Conservation (phyloP, 1,140 invertebrate genomes). For the Drosophila subpulchrella region DNA sequence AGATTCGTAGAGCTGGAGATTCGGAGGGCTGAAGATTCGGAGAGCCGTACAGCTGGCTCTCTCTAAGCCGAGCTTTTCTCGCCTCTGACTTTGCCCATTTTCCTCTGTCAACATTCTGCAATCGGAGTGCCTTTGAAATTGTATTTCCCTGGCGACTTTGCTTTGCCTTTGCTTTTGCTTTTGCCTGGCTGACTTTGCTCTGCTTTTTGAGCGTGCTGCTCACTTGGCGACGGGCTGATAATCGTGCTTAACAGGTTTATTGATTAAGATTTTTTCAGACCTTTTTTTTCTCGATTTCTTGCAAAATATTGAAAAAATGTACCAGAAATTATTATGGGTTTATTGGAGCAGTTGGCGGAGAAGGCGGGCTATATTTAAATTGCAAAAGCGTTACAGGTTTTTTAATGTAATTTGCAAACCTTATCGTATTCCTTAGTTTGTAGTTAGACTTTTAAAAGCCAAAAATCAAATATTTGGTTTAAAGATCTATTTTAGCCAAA, state of each 20-base stretch:
- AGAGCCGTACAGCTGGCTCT: slow-evolving; percentile 13
- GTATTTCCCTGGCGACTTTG: slow-evolving; percentile 15
- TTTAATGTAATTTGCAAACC: too few species aligned
- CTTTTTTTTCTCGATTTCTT: slow-evolving; percentile 50
- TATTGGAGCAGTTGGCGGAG: slow-evolving; percentile 9
- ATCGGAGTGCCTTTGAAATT: slow-evolving; percentile 39
- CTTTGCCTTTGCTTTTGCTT: slow-evolving; percentile 11
- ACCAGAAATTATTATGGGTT: slow-evolving; percentile 25
- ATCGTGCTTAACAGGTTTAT: slow-evolving; percentile 67
- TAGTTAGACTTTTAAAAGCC: too few species aligned
- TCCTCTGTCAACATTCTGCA: slow-evolving; percentile 62
- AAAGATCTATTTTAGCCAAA: too few species aligned
- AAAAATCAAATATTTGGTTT: too few species aligned
- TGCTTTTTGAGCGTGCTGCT: slow-evolving; percentile 30
- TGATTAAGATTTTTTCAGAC: slow-evolving; percentile 58
- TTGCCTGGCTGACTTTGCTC: slow-evolving; percentile 26
- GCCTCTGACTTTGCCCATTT: slow-evolving; percentile 51
- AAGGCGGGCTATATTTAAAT: neutral
- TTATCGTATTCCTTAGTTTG: too few species aligned
- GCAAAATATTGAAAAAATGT: slow-evolving; percentile 60
- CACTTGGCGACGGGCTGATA: slow-evolving; percentile 29
- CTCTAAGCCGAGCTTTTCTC: slow-evolving; percentile 34
- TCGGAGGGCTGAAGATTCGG: slow-evolving; percentile 4
- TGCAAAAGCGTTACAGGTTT: too few species aligned
- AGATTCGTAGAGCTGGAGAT: neutral